A percentile compares a stretch with the other conserved stretches of the same genome.
Evolutionary conservation across 1,140 invertebrate genomes (phyloP).

Genomic region (Psilanteris sp.): DNA sequence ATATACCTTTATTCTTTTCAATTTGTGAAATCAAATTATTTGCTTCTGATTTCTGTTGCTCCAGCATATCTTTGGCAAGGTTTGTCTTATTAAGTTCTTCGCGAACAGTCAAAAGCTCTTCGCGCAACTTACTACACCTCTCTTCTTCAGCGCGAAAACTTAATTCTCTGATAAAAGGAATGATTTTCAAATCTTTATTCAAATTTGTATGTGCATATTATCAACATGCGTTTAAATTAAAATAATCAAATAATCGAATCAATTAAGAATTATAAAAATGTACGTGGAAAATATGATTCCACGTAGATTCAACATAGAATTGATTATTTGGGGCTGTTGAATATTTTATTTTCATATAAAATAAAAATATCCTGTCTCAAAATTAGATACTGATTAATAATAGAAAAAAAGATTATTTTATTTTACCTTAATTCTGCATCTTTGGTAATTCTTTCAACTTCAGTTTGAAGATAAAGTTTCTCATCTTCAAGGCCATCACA

Average conservation of each 20-base stretch:
- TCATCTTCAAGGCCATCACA: conserved; percentile 87
- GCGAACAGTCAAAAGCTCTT: conserved; percentile 86
- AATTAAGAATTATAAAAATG: no score
- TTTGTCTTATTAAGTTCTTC: conserved; percentile 88
- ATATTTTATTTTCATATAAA: no score
- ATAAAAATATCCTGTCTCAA: no score
- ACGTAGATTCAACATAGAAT: no score
- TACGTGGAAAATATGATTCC: no score
- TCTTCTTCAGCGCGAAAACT: conserved; percentile 85
- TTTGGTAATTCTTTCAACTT: conserved; percentile 85
- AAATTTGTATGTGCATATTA: no score
- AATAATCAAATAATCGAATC: no score
- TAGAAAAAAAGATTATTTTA: no score
- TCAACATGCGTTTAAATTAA: no score
- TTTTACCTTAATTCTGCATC: conserved; percentile 83
- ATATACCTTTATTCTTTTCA: conserved; percentile 88
- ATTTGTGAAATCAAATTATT: conserved; percentile 86
- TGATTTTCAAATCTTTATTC: no score
- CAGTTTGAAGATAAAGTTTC: conserved; percentile 86
- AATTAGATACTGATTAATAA: no score
- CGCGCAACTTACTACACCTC: conserved; percentile 86
- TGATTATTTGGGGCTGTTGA: no score
- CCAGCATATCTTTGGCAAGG: conserved; percentile 86
- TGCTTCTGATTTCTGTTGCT: conserved; percentile 88
- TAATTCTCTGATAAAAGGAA: conserved; percentile 72